Base-by-base conservation (phyloP, 1,140 invertebrate species). In the Antheraea pernyi region DNA sequence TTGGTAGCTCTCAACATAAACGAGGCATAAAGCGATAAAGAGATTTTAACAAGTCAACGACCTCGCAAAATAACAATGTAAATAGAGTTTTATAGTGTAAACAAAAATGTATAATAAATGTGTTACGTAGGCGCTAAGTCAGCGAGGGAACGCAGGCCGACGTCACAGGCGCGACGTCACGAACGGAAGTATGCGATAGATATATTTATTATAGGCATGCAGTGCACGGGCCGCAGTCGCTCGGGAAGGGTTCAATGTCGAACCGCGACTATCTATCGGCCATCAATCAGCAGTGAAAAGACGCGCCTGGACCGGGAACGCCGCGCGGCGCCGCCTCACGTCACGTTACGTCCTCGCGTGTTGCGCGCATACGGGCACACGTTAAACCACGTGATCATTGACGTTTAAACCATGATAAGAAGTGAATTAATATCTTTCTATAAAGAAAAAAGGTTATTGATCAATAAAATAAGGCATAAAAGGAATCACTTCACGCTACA, bases 31-130 rank as follows among this genome's bases (percentile, higher is more conserved):
- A 82, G 79, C 76, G 86, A 85, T 87, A 86, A 84, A 89, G 67
- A 87, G 85, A 86, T 86, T 53, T 53, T 53, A 53, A 53, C 46
- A 88, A 86, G 87, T 70, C 85, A 81, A 75, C 80, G 87, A 84
- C 84, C 86, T 77, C 83, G 78, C 76, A 69, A 71, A 84, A 82
- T 83, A 87, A 86, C 84, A 84, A 85, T 86, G 86, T 88, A 84
- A 89, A 88, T 89, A 88, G 77, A 81, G 74, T 84, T 91, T 89
- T 91, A 88, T 87, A 87, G 83, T 84, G 86, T 89, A 91, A 91
- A 89, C 88, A 90, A 82, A 86, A 67, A 88, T 88, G 83, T 83
- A 83, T 80, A 78, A 72, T 77, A 79, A 79, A 81, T 75, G 77
- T 78, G 82, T 81, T 82, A 85, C 84, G 87, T 80, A 61, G 74